phyloP scores from a whole-genome alignment of 2,113 vertebrate species.

The Callithrix jacchus region DNA sequence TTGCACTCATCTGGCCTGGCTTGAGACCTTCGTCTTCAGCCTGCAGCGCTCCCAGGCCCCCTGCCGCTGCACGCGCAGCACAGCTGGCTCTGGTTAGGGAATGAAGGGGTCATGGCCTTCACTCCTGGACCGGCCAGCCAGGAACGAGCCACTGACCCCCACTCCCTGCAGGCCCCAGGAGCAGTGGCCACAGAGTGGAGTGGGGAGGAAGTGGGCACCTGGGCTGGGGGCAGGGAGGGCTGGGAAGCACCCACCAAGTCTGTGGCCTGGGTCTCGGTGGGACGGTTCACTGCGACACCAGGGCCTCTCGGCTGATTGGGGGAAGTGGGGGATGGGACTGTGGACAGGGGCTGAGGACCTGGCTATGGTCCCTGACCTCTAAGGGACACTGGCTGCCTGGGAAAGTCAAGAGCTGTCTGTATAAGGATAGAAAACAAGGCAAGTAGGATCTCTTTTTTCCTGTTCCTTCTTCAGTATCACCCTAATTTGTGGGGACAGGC shows the following conservation, averaged over 20 bases:
- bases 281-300: too few relatives aligned
- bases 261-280: not conserved
- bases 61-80: not conserved
- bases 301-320: not conserved
- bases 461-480: not conserved
- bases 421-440: not conserved
- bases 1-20: slow-evolving; percentile 87
- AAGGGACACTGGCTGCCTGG: not conserved
- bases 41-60: not conserved
- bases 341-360: not conserved
- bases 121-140: slow-evolving; percentile 66
- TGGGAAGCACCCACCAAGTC: not conserved
- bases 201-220: not conserved
- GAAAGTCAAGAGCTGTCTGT: not conserved
- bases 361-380: not conserved
- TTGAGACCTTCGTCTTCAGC: slow-evolving; percentile 87
- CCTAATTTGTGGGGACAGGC: not conserved
- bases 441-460: not conserved
- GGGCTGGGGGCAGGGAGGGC: not conserved
- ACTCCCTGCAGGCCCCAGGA: not conserved
- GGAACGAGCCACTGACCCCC: not conserved
- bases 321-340: not conserved
- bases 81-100: slow-evolving; percentile 90
- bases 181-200: not conserved
- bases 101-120: slow-evolving; percentile 82